A percentile compares a stretch with the other conserved stretches of the same genome.
phyloP scores from a whole-genome alignment of 2,113 vertebrate genomes.

The Silurus glanis region DNA sequence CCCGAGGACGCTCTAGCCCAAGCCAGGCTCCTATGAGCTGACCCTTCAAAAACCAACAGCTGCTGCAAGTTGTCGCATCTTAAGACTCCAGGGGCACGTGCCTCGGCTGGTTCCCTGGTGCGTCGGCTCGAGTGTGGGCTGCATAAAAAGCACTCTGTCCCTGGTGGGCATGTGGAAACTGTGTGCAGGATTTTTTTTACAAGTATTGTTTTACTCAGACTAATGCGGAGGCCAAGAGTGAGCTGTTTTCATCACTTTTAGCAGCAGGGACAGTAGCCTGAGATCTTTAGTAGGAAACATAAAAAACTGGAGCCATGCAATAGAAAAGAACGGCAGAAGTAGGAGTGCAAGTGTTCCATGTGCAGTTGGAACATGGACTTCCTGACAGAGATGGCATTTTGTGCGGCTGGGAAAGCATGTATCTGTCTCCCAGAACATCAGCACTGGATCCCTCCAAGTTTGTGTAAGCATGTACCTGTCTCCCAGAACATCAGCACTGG shows the following conservation, averaged over 20 bases:
- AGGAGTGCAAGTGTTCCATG: not conserved
- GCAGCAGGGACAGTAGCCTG: constrained; percentile 17
- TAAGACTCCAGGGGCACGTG: constrained; percentile 61
- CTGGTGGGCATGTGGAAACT: constrained; percentile 2
- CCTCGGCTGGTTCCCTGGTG: constrained; percentile 49
- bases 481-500: no score
- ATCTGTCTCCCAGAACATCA: no score
- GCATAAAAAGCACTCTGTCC: not conserved
- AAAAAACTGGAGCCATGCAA: not conserved
- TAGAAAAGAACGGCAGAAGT: not conserved
- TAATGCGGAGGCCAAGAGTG: constrained; percentile 23
- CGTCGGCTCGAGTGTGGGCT: not conserved
- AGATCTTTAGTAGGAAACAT: not conserved
- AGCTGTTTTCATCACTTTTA: constrained; percentile 41
- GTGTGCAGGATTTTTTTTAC: not conserved
- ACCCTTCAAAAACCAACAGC: constrained; percentile 64
- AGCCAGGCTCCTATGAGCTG: constrained; percentile 38
- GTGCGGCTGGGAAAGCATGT: no score
- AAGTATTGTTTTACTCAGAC: constrained; percentile 37
- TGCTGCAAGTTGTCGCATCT: constrained; percentile 41
- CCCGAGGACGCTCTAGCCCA: constrained; percentile 37
- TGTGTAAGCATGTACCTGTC: no score
- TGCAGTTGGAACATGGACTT: no score
- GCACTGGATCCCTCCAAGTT: no score
- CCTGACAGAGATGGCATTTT: no score